Evolutionary conservation across 2,113 vertebrate genomes (phyloP).

Genomic region (Cochlearius cochlearius): DNA sequence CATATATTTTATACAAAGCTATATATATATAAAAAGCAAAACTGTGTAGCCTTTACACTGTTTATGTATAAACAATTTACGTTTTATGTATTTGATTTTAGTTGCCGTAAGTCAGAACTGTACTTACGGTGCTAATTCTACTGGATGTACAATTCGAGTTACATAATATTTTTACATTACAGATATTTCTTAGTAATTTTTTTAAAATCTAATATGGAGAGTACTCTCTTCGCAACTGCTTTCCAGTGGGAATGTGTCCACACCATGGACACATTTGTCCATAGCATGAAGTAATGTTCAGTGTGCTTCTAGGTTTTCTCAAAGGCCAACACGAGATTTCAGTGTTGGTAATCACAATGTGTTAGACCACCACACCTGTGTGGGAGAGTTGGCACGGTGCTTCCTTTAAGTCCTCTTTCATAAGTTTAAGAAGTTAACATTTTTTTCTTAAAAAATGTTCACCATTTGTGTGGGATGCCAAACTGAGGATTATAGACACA

Average conservation of each 20-base stretch:
- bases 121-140: not conserved
- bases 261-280: not conserved
- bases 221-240: not conserved
- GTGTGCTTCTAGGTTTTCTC: not conserved
- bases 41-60: not conserved
- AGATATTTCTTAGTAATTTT: not conserved
- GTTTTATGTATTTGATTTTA: not conserved
- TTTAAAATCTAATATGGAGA: not conserved
- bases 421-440: not conserved
- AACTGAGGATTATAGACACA: not conserved
- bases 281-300: not conserved
- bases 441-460: not conserved
- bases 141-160: not conserved
- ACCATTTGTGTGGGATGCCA: not conserved
- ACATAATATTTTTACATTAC: not conserved
- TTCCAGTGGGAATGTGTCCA: not conserved
- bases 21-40: not conserved
- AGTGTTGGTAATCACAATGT: not conserved
- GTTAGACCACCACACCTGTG: not conserved
- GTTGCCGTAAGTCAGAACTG: not conserved
- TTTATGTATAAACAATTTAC: not conserved
- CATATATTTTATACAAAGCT: not conserved
- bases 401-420: not conserved
- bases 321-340: not conserved
- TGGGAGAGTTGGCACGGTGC: not conserved